These are phyloP conservation scores for Ceratotherium simum DNA, from an alignment of 2,113 vertebrate genomes.

Conservation along the genomic window DNA sequence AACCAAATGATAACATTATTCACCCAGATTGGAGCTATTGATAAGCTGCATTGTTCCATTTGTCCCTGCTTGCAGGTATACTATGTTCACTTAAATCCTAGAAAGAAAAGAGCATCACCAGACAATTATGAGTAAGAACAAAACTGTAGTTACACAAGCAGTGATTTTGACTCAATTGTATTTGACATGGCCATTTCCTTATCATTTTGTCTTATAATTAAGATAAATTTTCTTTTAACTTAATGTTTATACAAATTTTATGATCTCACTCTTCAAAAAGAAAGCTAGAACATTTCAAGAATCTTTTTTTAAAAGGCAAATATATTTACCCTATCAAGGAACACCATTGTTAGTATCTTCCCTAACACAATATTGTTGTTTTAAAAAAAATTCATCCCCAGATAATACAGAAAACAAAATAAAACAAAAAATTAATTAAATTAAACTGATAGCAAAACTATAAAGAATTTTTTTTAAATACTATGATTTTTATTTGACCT, in stretches of 20 bases:
- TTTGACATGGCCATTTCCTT: neutral
- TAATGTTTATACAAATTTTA: neutral
- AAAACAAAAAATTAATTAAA: neutral
- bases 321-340: neutral
- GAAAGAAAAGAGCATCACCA: neutral
- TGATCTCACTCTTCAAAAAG: neutral
- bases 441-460: neutral
- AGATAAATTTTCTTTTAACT: neutral
- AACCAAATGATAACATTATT: neutral
- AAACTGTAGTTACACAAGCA: neutral
- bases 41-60: neutral
- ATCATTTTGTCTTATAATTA: neutral
- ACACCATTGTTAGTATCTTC: neutral
- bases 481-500: neutral
- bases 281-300: neutral
- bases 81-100: neutral
- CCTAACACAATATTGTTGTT: neutral
- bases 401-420: neutral
- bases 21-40: neutral
- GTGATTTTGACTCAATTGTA: neutral
- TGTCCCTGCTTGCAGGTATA: neutral
- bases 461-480: neutral
- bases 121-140: neutral
- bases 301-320: neutral
- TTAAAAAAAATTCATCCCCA: neutral